Conservation (phyloP, 1,140 invertebrate genomes). For the Danaus plexippus region DNA sequence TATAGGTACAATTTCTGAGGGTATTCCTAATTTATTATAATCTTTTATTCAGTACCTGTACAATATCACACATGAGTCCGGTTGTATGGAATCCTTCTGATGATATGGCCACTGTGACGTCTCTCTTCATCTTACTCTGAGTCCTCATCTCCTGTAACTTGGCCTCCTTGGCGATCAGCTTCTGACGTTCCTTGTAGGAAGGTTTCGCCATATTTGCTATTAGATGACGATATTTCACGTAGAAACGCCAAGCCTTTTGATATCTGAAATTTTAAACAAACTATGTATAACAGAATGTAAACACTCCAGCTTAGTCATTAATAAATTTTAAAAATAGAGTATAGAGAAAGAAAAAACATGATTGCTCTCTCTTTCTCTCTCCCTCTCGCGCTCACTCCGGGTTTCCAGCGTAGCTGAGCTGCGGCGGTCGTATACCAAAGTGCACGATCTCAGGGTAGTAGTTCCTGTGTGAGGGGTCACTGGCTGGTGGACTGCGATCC, state of each 20-base stretch:
- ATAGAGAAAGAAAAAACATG: not conserved
- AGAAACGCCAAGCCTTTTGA: conserved; percentile 96
- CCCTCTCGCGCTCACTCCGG: conserved; percentile 78
- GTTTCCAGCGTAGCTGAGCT: conserved; percentile 96
- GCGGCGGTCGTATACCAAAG: conserved; percentile 94
- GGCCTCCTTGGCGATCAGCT: conserved; percentile 90
- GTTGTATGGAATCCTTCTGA: conserved; percentile 93
- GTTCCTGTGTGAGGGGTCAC: conserved; percentile 21
- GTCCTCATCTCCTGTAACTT: conserved; percentile 92
- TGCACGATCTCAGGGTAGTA: conserved; percentile 92
- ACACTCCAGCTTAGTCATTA: no score
- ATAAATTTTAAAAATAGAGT: no score
- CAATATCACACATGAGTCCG: conserved; percentile 96
- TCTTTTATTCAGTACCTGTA: conserved; percentile 74
- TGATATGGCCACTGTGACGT: conserved; percentile 94
- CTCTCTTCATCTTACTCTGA: conserved; percentile 94
- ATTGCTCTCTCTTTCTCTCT: not conserved
- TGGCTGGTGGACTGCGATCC: conserved; percentile 81
- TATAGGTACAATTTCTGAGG: no score
- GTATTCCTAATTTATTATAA: not conserved
- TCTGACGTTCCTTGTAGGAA: conserved; percentile 90
- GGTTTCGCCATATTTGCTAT: conserved; percentile 97
- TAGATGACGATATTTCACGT: conserved; percentile 96
- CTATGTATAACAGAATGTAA: not conserved
- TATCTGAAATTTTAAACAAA: conserved; percentile 74